Percentiles rank a stretch among this genome's conserved stretches.
Conservation (phyloP, 2,797 vertebrate species). For the Thalassophryne amazonica region DNA sequence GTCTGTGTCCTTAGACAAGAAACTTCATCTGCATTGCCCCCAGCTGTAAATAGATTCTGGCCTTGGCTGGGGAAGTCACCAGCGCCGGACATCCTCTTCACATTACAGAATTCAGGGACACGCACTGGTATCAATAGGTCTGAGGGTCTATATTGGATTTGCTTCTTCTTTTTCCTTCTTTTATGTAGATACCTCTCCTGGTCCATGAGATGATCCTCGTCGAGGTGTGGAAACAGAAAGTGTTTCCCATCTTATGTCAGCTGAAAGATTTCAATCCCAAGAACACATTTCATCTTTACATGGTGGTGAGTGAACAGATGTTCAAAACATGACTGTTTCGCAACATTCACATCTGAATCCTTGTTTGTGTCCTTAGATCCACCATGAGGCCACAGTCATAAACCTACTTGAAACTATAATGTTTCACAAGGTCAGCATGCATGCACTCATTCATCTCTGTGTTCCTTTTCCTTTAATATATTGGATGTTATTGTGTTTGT, state of each 20-base stretch:
- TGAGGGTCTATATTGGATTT: no score
- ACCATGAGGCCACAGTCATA: slow-evolving; percentile 92
- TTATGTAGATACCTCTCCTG: slow-evolving; percentile 82
- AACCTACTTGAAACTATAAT: slow-evolving; percentile 94
- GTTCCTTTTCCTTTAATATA: no score
- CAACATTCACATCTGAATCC: neutral
- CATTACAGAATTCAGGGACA: no score
- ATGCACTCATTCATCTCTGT: no score
- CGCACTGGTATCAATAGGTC: no score
- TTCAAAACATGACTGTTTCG: neutral
- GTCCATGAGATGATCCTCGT: slow-evolving; percentile 88
- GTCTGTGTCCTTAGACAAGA: no score
- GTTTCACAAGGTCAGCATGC: slow-evolving; percentile 86
- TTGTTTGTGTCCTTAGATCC: slow-evolving; percentile 74
- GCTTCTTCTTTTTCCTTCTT: neutral
- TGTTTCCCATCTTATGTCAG: slow-evolving; percentile 87
- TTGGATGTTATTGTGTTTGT: no score
- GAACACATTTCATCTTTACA: slow-evolving; percentile 89
- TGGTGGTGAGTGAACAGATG: slow-evolving; percentile 85
- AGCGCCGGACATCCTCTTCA: no score
- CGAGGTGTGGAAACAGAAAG: slow-evolving; percentile 93
- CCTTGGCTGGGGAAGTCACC: no score
- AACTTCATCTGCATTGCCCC: no score
- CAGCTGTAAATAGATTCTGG: no score
- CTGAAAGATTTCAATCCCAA: slow-evolving; percentile 90